These are phyloP conservation scores for Syndactyla subalaris DNA, from an alignment of 2,797 vertebrate species.

Conservation along the genomic window DNA sequence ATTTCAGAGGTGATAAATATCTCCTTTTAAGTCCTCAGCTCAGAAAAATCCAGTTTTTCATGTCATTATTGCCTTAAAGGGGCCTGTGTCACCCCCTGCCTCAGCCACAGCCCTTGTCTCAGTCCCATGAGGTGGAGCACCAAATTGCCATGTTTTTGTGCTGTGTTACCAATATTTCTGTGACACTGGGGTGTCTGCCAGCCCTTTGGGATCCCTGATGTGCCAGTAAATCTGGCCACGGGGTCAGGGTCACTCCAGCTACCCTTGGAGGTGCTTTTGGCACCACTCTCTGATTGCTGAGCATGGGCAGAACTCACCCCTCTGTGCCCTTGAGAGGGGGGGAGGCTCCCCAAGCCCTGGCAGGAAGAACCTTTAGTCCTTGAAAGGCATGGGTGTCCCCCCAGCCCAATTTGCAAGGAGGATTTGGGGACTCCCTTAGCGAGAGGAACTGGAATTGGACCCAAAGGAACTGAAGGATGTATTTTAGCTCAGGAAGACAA, in stretches of 20 bases:
- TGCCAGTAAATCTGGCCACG: not conserved
- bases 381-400: not conserved
- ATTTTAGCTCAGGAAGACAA: not conserved
- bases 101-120: not conserved
- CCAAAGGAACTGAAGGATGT: not conserved
- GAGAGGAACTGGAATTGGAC: not conserved
- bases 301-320: not conserved
- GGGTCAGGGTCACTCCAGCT: not conserved
- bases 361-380: not conserved
- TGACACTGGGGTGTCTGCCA: rapidly evolving
- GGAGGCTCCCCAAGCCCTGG: not conserved
- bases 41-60: not conserved
- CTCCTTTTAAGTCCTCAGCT: not conserved
- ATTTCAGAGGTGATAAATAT: not conserved
- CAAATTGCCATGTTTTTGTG: not conserved
- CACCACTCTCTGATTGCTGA: not conserved
- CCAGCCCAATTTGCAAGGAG: not conserved
- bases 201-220: not conserved
- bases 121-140: not conserved
- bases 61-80: not conserved
- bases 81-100: not conserved
- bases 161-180: not conserved
- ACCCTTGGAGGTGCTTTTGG: not conserved
- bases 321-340: not conserved
- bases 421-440: not conserved